Evolutionary conservation across 2,113 vertebrate species (phyloP), one percentile per base, ranked within the genome.

Genomic region (Paramormyrops kingsleyae): DNA sequence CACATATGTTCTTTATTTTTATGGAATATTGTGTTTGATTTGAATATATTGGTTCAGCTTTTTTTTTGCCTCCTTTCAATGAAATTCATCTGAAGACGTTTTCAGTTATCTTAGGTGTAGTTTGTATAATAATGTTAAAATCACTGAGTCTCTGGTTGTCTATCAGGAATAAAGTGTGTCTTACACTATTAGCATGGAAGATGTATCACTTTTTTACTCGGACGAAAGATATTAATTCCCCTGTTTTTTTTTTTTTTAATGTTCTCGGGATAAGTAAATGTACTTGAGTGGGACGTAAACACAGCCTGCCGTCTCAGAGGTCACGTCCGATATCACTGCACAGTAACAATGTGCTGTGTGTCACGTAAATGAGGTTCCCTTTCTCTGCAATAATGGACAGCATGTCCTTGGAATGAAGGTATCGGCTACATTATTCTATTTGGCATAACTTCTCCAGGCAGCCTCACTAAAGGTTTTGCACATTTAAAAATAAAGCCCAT

Each of bases 351-450:
- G 91, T 90, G 90, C 91, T 93, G 94, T 93, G 94, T 94, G 94
- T 94, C 94, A 94, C 92, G 93, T 92, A 94, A 95, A 95, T 95
- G 93, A 95, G 94, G 93, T 93, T 95, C 92, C 93, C 94, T 94
- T 94, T 94, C 94, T 94, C 90, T 90, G 92, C 94, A 94, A 94
- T 94, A 94, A 95, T 94, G 92, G 93, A 90, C 90, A 93, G 92
- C 91, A 92, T 91, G 93, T 91, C 91, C 92, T 91, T 92, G 93
- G 93, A 93, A 88, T 91, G 93, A 94, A 94, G 94, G 92, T 92
- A 89, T 89, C 93, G 93, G 88, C 92, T 93, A 91, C 92, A 90
- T 90, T 94, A 95, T 95, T 95, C 93, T 93, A 93, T 95, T 91
- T 83, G 46, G 83, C 50, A 84, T 92, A 92, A 93, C 94, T 91